Evolutionary conservation across 1,140 invertebrate species (phyloP).

Genomic region (Panagrolaimus sp.): DNA sequence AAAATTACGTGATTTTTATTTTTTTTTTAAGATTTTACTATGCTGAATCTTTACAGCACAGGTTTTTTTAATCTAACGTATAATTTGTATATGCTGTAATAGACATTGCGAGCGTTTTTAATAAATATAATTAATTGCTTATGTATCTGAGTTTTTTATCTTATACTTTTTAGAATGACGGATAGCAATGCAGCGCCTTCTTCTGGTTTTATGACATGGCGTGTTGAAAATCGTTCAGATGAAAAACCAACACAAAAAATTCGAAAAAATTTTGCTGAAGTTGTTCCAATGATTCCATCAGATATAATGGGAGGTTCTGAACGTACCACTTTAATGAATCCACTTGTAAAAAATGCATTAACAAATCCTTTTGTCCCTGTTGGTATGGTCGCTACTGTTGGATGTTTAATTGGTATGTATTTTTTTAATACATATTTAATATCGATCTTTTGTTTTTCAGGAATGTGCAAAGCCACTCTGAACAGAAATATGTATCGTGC

Average conservation of each 20-base stretch:
- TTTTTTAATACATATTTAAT: background rate
- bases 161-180: too few relatives aligned
- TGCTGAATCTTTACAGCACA: too few relatives aligned
- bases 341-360: conserved; percentile 30
- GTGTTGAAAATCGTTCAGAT: background rate
- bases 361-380: conserved; percentile 43
- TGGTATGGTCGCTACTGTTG: conserved; percentile 44
- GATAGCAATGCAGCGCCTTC: too few relatives aligned
- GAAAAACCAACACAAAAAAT: background rate
- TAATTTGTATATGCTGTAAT: too few relatives aligned
- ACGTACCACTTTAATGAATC: background rate
- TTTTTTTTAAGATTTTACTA: too few relatives aligned
- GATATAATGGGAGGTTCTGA: background rate
- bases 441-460: conserved; percentile 31
- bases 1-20: too few relatives aligned
- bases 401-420: conserved; percentile 44
- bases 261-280: background rate
- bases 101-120: too few relatives aligned
- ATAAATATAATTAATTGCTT: too few relatives aligned
- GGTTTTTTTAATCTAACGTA: too few relatives aligned
- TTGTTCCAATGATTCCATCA: conserved; percentile 13
- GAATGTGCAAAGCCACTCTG: conserved; percentile 39
- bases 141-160: too few relatives aligned
- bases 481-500: conserved; percentile 37
- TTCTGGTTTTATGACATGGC: background rate